Evolutionary conservation across 2,113 vertebrate genomes (phyloP).

Genomic region (Chloebia gouldiae): DNA sequence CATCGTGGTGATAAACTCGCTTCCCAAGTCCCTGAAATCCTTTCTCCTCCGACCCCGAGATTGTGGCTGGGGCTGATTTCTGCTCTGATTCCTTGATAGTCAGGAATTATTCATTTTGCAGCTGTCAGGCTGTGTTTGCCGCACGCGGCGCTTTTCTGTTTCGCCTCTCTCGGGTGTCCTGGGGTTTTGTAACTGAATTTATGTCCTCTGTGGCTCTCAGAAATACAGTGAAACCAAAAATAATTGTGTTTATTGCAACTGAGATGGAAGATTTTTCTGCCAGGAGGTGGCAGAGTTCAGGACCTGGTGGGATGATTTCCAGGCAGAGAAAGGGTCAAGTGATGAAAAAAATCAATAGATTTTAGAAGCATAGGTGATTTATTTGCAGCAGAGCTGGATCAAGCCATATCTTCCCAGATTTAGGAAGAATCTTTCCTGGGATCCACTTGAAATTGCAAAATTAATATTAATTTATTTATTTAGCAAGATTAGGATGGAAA

Average conservation of each 20-base stretch:
- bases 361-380: background rate
- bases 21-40: background rate
- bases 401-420: background rate
- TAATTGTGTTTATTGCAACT: background rate
- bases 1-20: background rate
- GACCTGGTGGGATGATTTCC: background rate
- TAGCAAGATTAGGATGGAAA: background rate
- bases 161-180: background rate
- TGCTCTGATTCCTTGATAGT: conserved; percentile 33
- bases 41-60: background rate
- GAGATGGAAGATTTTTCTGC: background rate
- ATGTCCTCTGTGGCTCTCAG: background rate
- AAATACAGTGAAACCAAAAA: background rate
- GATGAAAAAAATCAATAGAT: background rate
- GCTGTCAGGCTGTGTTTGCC: conserved; percentile 33
- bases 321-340: background rate
- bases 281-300: background rate
- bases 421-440: background rate
- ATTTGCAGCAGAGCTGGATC: background rate
- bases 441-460: background rate
- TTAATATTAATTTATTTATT: background rate
- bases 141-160: background rate
- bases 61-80: conserved; percentile 7
- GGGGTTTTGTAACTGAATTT: conserved; percentile 34
- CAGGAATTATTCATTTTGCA: conserved; percentile 40